Base-by-base conservation (phyloP, 2,888 invertebrate genomes). In the Onthophagus sagittarius region DNA sequence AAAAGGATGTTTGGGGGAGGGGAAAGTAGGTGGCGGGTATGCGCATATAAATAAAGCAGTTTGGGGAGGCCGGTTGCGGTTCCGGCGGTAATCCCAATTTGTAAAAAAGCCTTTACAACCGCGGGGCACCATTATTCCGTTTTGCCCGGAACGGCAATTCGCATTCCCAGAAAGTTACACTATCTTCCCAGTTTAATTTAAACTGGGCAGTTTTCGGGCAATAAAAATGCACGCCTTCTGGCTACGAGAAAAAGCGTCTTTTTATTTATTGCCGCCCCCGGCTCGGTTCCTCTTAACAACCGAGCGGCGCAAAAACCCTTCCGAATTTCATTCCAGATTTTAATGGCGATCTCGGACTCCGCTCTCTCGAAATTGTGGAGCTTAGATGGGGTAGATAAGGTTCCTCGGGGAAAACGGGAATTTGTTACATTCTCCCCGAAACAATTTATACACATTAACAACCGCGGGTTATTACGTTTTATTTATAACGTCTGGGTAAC, bases 171-270 rank as follows among this genome's bases (percentile, higher is more conserved):
- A 77, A 77, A 76, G 77, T 74, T 80, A 82, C 82, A 83, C 84
- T 85, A 85, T 85, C 85, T 85, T 84, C 82, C 39, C 81, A 82
- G 83, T 85, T 85, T 85, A 85, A 85, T 85, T 85, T 85, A 85
- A 85, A 85, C 84, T 23, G 84, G 83, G 83, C 85, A 85, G 83
- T 85, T 85, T 85, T 85, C 85, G 82, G 84, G 85, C 83, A 85
- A 85, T 85, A 85, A 85, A 85, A 85, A 85, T 85, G 85, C 84
- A 85, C 85, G 85, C 85, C 85, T 85, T 85, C 84, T 85, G 85
- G 83, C 83, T 82, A 23, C 83, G 82, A 83, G 84, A 84, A 84
- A 85, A 84, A 84, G 82, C 83, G 83, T 84, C 84, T 84, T 85
- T 85, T 85, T 85, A 85, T 85, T 85, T 85, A 85, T 85, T 83